Evolutionary conservation across 2,797 vertebrate species (phyloP).

Genomic region (Pseudocheirus occidentalis): DNA sequence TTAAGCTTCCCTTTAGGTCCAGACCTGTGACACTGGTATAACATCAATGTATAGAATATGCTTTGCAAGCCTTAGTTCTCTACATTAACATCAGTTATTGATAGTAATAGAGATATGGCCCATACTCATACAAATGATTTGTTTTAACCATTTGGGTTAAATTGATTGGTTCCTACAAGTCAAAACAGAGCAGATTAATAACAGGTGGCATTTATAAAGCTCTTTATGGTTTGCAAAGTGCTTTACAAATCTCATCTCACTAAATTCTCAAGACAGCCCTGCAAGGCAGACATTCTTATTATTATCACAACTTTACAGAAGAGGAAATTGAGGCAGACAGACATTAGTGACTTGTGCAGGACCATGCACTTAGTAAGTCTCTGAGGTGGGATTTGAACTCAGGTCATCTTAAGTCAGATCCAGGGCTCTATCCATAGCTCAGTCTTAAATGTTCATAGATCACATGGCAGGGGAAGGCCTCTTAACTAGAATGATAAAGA

Average conservation of each 20-base stretch:
- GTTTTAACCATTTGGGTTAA: not conserved
- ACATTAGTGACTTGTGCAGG: not conserved
- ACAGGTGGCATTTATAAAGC: not conserved
- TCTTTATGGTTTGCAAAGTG: not conserved
- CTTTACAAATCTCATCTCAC: not conserved
- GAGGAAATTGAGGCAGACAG: not conserved
- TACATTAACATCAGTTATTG: not conserved
- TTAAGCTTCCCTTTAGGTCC: not conserved
- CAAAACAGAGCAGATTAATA: not conserved
- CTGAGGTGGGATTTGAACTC: not conserved
- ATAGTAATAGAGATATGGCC: not conserved
- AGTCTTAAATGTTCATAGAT: not conserved
- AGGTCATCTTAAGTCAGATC: not conserved
- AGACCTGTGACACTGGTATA: not conserved
- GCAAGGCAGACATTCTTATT: not conserved
- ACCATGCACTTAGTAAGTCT: not conserved
- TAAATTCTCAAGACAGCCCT: not conserved
- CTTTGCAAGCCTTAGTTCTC: not conserved
- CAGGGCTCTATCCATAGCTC: not conserved
- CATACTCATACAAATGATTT: not conserved
- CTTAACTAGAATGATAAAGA: constrained; percentile 50
- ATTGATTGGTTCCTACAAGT: not conserved
- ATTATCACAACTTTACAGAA: not conserved
- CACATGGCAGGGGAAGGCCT: not conserved
- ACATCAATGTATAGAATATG: not conserved